Evolutionary conservation across 2,888 invertebrate species (phyloP).

Genomic region (Pyrgus malvae): DNA sequence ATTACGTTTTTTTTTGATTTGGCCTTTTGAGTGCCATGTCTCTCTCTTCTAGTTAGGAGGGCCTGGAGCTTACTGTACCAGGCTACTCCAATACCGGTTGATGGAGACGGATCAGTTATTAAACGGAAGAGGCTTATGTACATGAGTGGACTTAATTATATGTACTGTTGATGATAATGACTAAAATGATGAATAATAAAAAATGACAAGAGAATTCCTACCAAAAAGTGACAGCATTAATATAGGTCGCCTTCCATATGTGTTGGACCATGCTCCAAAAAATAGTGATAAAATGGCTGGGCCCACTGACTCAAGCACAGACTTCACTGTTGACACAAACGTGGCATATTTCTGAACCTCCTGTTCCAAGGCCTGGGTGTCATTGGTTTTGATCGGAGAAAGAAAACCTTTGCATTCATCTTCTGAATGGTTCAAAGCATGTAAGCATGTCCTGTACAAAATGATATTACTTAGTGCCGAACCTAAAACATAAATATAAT

Average conservation of each 20-base stretch:
- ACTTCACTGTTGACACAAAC: slow-evolving; percentile 55
- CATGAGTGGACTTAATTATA: too few relatives aligned
- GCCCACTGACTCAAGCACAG: slow-evolving; percentile 83
- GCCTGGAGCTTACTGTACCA: too few relatives aligned
- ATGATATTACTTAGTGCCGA: slow-evolving; percentile 84
- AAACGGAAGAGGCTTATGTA: too few relatives aligned
- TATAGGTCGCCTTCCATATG: slow-evolving; percentile 87
- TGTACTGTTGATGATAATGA: too few relatives aligned
- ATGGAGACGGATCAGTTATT: too few relatives aligned
- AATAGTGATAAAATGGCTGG: slow-evolving; percentile 87
- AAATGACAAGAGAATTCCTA: slow-evolving; percentile 44
- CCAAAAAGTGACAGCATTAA: slow-evolving; percentile 84
- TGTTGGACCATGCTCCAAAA: slow-evolving; percentile 91
- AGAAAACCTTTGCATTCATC: slow-evolving; percentile 81
- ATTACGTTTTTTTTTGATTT: too few relatives aligned
- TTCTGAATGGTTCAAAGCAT: slow-evolving; percentile 75
- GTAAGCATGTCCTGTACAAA: slow-evolving; percentile 85
- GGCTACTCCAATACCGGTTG: too few relatives aligned
- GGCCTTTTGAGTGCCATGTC: too few relatives aligned
- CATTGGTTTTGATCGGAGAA: slow-evolving; percentile 67
- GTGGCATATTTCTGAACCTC: slow-evolving; percentile 84
- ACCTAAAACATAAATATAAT: too few relatives aligned
- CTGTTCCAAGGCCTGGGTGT: slow-evolving; percentile 62
- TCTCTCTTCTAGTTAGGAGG: too few relatives aligned
- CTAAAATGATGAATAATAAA: too few relatives aligned